Conservation (phyloP, 2,797 vertebrate species). For the Kryptopterus vitreolus region DNA sequence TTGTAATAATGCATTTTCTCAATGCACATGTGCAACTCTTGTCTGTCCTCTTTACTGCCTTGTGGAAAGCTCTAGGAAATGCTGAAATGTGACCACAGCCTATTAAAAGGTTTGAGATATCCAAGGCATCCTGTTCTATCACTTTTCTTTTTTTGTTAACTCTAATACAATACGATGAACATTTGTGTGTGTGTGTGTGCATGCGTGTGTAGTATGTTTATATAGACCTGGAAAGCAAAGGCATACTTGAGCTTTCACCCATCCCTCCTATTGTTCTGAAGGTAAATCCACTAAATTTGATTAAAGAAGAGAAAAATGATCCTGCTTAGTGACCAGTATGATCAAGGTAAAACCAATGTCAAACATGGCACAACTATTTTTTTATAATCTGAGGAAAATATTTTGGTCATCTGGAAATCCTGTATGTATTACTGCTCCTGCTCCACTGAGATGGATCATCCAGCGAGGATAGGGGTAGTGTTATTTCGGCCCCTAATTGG, state of each 20-base stretch:
- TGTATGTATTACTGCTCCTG: too few relatives aligned
- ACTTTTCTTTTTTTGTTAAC: background rate
- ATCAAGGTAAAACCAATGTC: too few relatives aligned
- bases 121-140: slow-evolving; percentile 8
- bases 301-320: background rate
- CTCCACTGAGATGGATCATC: too few relatives aligned
- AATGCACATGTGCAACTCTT: slow-evolving; percentile 29
- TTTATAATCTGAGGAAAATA: too few relatives aligned
- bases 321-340: too few relatives aligned
- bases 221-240: background rate
- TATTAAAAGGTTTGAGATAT: slow-evolving; percentile 46
- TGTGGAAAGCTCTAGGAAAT: slow-evolving; percentile 55
- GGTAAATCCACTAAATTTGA: background rate
- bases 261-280: background rate
- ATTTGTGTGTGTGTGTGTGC: background rate
- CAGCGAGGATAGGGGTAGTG: too few relatives aligned
- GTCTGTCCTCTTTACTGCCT: slow-evolving; percentile 38
- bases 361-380: too few relatives aligned
- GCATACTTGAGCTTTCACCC: too few relatives aligned
- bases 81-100: slow-evolving; percentile 42
- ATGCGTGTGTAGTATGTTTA: background rate
- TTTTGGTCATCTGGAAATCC: too few relatives aligned
- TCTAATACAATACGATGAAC: background rate
- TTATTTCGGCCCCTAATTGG: too few relatives aligned
- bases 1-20: slow-evolving; percentile 38